Conservation (phyloP, 2,888 invertebrate genomes). For the Drosophila vallismaia region DNA sequence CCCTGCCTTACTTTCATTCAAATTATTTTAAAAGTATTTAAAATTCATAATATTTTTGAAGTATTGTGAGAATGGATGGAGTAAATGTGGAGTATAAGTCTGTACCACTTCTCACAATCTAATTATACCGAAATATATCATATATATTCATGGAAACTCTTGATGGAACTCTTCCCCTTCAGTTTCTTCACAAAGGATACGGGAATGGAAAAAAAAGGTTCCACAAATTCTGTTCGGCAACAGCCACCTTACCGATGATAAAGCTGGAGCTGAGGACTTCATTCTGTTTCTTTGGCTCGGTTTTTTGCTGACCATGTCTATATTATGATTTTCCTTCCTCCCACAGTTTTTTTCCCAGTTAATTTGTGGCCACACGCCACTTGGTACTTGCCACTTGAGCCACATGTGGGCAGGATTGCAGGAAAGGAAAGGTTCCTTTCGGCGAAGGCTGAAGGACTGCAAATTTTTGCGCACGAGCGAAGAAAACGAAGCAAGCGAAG, state of each 20-base stretch:
- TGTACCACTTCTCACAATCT: not conserved
- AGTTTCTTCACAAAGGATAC: not conserved
- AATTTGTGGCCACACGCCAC: slow-evolving; percentile 70
- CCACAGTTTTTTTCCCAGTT: slow-evolving; percentile 46
- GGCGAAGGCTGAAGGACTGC: slow-evolving; percentile 46
- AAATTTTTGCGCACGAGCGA: slow-evolving; percentile 78
- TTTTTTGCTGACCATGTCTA: slow-evolving; percentile 76
- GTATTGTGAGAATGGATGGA: too few relatives aligned
- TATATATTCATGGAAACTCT: not conserved
- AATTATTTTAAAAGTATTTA: not conserved
- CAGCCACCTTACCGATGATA: slow-evolving; percentile 48
- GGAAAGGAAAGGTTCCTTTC: slow-evolving; percentile 42
- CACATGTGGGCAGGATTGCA: slow-evolving; percentile 43
- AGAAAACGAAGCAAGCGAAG: slow-evolving; percentile 50
- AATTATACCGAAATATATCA: not conserved
- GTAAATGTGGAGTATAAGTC: not conserved
- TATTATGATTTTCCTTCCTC: slow-evolving; percentile 60
- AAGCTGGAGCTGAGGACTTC: slow-evolving; percentile 26
- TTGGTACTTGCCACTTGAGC: slow-evolving; percentile 37
- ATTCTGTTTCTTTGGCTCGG: slow-evolving; percentile 29
- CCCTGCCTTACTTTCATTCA: not conserved
- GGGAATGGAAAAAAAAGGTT: not conserved
- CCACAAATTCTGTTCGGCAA: not conserved
- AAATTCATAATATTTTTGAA: not conserved
- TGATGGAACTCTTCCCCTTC: not conserved